phyloP scores from a whole-genome alignment of 1,140 invertebrate species.

The Zaprionus nigranus region DNA sequence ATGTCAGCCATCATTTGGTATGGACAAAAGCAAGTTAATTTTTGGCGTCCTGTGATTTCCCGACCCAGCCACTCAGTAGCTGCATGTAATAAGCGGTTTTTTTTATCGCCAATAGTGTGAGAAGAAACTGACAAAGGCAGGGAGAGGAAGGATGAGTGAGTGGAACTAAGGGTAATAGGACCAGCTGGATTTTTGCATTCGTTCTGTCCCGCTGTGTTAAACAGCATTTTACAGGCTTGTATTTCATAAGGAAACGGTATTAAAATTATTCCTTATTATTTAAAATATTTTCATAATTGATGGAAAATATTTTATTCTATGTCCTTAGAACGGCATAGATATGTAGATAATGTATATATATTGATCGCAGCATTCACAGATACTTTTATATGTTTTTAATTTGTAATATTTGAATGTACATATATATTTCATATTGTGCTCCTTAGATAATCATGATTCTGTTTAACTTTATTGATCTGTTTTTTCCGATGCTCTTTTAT shows the following conservation, averaged over 20 bases:
- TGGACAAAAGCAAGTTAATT: conserved; percentile 49
- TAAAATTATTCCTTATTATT: background rate
- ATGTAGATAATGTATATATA: no score
- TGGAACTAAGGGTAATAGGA: background rate
- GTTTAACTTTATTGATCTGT: background rate
- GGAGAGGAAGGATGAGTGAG: background rate
- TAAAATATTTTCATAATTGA: background rate
- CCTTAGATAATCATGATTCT: background rate
- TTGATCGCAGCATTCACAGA: no score
- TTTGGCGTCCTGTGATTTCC: conserved; percentile 38
- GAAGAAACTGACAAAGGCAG: background rate
- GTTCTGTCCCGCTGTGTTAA: background rate
- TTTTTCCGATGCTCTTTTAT: background rate
- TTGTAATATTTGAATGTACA: background rate
- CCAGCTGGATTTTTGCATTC: background rate
- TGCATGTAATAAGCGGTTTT: conserved; percentile 32
- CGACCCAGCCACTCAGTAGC: conserved; percentile 27
- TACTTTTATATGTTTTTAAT: background rate
- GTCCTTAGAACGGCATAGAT: no score
- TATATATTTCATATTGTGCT: background rate
- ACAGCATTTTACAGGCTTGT: background rate
- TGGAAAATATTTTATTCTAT: no score
- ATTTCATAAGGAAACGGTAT: background rate
- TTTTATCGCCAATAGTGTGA: conserved; percentile 17
- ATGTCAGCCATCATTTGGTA: conserved; percentile 56